Conservation (phyloP, 2,113 vertebrate genomes). For the Nyctereutes procyonoides region DNA sequence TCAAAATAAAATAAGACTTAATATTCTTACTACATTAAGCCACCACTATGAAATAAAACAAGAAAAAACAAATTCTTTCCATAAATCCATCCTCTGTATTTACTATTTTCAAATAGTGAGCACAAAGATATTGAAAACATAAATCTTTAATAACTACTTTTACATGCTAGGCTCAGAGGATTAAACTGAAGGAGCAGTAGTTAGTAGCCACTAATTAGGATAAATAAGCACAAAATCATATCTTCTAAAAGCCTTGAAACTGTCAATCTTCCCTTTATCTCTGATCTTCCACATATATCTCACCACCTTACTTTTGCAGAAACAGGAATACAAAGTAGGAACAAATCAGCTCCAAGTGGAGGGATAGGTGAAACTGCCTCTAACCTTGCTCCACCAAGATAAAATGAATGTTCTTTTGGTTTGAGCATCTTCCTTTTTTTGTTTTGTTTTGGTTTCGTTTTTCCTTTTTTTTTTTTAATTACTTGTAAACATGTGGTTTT, state of each 20-base stretch:
- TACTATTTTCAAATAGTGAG: neutral
- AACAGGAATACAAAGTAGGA: neutral
- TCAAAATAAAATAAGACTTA: constrained; percentile 14
- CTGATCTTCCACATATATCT: neutral
- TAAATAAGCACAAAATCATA: neutral
- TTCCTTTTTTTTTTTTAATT: neutral
- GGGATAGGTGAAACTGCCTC: neutral
- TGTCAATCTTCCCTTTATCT: neutral
- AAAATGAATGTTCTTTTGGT: neutral
- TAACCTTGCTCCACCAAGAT: neutral
- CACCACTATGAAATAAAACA: neutral
- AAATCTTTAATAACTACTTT: neutral
- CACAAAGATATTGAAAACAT: neutral
- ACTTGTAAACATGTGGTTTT: neutral
- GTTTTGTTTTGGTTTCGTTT: neutral
- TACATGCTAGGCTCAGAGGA: neutral
- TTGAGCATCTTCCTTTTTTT: neutral
- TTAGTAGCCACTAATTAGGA: neutral
- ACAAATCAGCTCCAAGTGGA: neutral
- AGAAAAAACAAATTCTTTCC: neutral
- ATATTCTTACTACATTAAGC: neutral
- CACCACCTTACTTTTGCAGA: neutral
- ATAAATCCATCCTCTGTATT: neutral
- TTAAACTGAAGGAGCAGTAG: neutral
- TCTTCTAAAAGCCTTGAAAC: neutral